phyloP scores from a whole-genome alignment of 2,113 vertebrate species.

The Ictalurus punctatus region DNA sequence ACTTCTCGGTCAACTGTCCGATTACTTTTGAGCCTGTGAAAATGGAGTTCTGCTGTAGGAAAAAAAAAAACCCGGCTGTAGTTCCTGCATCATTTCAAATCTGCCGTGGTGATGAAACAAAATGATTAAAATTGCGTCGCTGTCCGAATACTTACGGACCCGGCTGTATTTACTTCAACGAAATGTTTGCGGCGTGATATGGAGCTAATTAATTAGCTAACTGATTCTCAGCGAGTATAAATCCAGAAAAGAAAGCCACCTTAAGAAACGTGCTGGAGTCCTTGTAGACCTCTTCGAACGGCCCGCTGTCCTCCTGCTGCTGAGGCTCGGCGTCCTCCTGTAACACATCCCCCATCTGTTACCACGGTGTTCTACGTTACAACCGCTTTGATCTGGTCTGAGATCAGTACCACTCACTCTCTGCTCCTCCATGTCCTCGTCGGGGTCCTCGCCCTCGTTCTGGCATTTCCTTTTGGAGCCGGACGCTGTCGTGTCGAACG shows the following conservation, averaged over 20 bases:
- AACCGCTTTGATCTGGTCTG: neutral
- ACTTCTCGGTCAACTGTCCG: no score
- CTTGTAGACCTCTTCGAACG: constrained; percentile 96
- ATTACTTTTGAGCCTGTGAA: no score
- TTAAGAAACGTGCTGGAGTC: constrained; percentile 98
- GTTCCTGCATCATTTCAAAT: no score
- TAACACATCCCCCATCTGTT: constrained; percentile 38
- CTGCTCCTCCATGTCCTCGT: constrained; percentile 91
- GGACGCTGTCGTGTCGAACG: constrained; percentile 83
- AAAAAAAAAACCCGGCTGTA: no score
- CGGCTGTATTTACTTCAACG: neutral
- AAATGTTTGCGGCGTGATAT: neutral
- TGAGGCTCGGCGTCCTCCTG: constrained; percentile 92
- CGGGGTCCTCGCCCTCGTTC: constrained; percentile 87
- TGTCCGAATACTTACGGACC: no score
- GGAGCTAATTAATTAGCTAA: neutral
- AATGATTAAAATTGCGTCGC: no score
- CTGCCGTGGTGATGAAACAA: no score
- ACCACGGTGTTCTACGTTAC: neutral
- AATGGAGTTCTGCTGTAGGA: no score
- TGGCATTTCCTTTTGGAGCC: constrained; percentile 81
- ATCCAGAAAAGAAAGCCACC: constrained; percentile 65
- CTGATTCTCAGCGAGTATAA: no score
- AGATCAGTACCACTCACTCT: constrained; percentile 73
- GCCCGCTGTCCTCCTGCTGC: constrained; percentile 85